A percentile compares a stretch with the other conserved stretches of the same genome.
Evolutionary conservation across 1,140 invertebrate species (phyloP).

Genomic region (Panonychus citri): DNA sequence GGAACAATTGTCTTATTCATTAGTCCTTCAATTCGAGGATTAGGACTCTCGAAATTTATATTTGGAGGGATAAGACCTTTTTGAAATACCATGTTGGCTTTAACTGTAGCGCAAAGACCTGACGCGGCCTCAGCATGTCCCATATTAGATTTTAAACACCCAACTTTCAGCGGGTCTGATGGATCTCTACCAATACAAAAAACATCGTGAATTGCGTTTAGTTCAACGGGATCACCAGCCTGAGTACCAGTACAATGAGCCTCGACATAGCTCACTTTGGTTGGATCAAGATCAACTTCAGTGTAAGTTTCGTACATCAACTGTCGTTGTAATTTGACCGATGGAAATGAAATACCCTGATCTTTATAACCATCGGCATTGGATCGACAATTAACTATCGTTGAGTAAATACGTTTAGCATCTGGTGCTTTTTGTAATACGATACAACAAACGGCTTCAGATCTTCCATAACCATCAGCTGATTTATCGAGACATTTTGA

Average conservation of each 20-base stretch:
- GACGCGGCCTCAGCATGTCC: conserved; percentile 76
- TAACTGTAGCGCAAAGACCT: conserved; percentile 32
- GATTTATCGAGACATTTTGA: not conserved
- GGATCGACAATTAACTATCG: conserved; percentile 43
- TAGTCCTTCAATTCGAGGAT: conserved; percentile 26
- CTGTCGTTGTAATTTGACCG: conserved; percentile 15
- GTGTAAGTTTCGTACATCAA: conserved; percentile 44
- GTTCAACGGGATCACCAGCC: conserved; percentile 76
- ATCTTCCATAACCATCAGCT: conserved; percentile 16
- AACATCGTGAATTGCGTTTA: not conserved
- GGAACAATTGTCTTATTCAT: conserved; percentile 57
- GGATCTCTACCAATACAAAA: conserved; percentile 35
- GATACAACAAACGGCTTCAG: conserved; percentile 42
- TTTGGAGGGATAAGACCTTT: conserved; percentile 27
- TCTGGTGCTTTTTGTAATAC: conserved; percentile 18
- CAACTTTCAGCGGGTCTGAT: conserved; percentile 45
- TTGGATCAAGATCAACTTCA: conserved; percentile 54
- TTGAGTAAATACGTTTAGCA: conserved; percentile 28
- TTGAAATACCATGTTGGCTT: conserved; percentile 27
- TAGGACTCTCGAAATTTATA: conserved; percentile 29
- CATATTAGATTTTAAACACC: conserved; percentile 76
- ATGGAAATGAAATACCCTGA: conserved; percentile 40
- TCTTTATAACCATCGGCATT: conserved; percentile 75
- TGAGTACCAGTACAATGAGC: conserved; percentile 77
- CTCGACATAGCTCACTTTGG: conserved; percentile 56